These are phyloP conservation scores for Trichoplusia ni DNA, from an alignment of 1,140 invertebrate genomes.

Conservation along the genomic window DNA sequence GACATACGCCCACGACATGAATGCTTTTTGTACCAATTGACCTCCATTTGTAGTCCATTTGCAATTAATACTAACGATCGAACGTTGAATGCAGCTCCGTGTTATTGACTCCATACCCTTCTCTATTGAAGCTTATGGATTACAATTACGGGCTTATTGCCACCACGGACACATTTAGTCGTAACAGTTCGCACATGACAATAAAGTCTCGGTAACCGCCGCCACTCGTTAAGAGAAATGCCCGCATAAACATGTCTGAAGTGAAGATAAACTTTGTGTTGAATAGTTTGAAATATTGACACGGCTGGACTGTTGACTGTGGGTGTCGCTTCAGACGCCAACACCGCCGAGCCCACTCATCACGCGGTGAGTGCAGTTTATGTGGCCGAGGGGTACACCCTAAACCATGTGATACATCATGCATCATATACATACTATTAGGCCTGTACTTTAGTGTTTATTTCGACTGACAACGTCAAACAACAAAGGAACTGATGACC, in stretches of 20 bases:
- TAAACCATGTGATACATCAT: no score
- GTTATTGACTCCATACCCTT: slow-evolving; percentile 64
- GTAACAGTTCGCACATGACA: slow-evolving; percentile 47
- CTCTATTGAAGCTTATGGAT: slow-evolving; percentile 58
- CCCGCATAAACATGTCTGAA: slow-evolving; percentile 59
- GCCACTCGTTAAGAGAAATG: slow-evolving; percentile 54
- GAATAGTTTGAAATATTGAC: slow-evolving; percentile 64
- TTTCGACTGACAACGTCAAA: slow-evolving; percentile 51
- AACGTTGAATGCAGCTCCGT: slow-evolving; percentile 44
- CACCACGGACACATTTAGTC: slow-evolving; percentile 35
- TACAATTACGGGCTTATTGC: slow-evolving; percentile 47
- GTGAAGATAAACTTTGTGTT: slow-evolving; percentile 62
- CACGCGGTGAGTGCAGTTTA: not conserved
- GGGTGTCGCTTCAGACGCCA: slow-evolving; percentile 32
- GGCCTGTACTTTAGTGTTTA: slow-evolving; percentile 42
- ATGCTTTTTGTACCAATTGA: slow-evolving; percentile 70
- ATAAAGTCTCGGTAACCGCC: slow-evolving; percentile 50
- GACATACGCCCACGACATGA: slow-evolving; percentile 31
- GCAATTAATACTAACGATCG: slow-evolving; percentile 62
- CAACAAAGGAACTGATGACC: slow-evolving; percentile 58
- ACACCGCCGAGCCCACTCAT: not conserved
- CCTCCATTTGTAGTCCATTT: slow-evolving; percentile 69
- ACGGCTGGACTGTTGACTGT: slow-evolving; percentile 33
- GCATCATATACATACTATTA: not conserved
- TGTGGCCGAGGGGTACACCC: slow-evolving; percentile 1